Percentiles rank a stretch among this genome's conserved stretches.
Evolutionary conservation across 1,140 invertebrate genomes (phyloP).

Genomic region (Chlorops oryzae): DNA sequence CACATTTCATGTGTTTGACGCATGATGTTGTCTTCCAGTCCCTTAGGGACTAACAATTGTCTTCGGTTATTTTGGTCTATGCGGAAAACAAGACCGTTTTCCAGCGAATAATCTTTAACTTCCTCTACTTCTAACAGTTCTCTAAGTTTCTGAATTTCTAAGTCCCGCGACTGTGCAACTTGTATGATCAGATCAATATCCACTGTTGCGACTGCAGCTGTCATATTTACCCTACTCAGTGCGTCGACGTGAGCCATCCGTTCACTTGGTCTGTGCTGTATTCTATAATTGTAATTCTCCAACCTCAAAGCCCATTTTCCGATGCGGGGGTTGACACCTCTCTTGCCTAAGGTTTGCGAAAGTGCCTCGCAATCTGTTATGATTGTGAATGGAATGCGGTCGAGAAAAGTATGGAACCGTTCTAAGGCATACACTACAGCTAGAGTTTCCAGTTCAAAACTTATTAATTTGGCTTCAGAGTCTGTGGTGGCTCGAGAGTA

Average conservation of each 20-base stretch:
- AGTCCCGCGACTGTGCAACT: too few relatives aligned
- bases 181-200: too few relatives aligned
- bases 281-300: neutral
- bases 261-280: neutral
- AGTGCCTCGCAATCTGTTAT: slow-evolving; percentile 28
- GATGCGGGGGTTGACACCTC: slow-evolving; percentile 23
- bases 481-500: slow-evolving; percentile 31
- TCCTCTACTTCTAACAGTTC: too few relatives aligned
- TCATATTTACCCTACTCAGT: neutral
- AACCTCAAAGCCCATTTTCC: slow-evolving; percentile 19
- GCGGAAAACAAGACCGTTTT: too few relatives aligned
- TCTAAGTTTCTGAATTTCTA: too few relatives aligned
- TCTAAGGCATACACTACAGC: slow-evolving; percentile 46
- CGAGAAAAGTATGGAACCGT: slow-evolving; percentile 32
- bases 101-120: too few relatives aligned
- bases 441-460: slow-evolving; percentile 48
- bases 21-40: too few relatives aligned
- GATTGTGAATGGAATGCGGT: slow-evolving; percentile 41
- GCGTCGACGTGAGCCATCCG: neutral
- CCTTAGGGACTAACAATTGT: too few relatives aligned
- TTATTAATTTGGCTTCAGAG: slow-evolving; percentile 44
- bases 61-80: too few relatives aligned
- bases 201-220: too few relatives aligned
- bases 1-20: too few relatives aligned
- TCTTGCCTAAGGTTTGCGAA: slow-evolving; percentile 23